Evolutionary conservation across 2,888 invertebrate species (phyloP), one percentile per base, ranked within the genome.

Genomic region (Acanthosepion esculentum): DNA sequence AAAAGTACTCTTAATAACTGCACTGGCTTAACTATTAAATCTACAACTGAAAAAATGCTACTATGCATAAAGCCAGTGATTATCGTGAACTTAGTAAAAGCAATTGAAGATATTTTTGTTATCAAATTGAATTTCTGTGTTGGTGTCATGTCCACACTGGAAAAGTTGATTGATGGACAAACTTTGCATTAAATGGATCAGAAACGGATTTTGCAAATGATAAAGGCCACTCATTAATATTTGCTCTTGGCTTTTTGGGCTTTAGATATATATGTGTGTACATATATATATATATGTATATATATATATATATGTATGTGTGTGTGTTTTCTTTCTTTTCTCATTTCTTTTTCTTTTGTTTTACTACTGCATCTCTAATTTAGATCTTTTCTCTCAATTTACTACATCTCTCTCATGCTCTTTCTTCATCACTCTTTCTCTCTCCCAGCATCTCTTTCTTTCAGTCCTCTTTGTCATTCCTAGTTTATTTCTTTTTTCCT

Each of bases 51-150:
- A n/a, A 33, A 78, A 78, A n/a, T n/a, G n/a, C n/a, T 12, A 15
- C n/a, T 10, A n/a, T 78, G 78, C 15, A n/a, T 78, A 78, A 78
- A 33, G 78, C 5, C 33, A 33, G 78, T 78, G n/a, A 78, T 33
- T 33, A 78, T 78, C n/a, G 33, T 78, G 33, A 78, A 78, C 78
- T 78, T 78, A n/a, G 78, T 12, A 78, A 78, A 78, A n/a, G 78
- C 78, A 78, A 78, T 78, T 78, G 78, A 78, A 78, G 78, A 78
- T 78, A 78, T 78, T 78, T 78, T 78, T 78, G 78, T 78, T 78
- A 78, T 78, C 78, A 78, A 78, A 78, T 78, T 78, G 78, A 78
- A 78, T 78, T 78, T 78, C 78, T 78, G n/a, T 78, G 78, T 78
- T 78, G 78, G 33, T 78, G 78, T 78, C 78, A 78, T 78, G 78